Evolutionary conservation across 2,113 vertebrate species (phyloP), one percentile per base, ranked within the genome.

Genomic region (Theropithecus gelada): DNA sequence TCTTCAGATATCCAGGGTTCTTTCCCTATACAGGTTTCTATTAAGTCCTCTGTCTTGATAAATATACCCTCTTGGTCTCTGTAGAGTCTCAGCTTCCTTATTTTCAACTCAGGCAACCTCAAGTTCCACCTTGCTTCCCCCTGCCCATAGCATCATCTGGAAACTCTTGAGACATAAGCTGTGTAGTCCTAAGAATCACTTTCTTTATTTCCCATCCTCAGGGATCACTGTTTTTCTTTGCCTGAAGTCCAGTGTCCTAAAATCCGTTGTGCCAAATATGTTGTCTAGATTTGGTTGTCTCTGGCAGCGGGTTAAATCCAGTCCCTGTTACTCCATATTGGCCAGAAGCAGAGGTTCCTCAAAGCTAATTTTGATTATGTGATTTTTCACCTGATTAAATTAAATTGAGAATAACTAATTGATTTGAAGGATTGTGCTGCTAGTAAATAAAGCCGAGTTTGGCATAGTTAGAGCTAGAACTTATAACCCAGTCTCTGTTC

Each of bases 321-420:
- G 50, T 81, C 10, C 11, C 8, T 75, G 12, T 81, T 86, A 27
- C 17, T 82, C 8, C 23, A 45, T 82, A 8, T 92, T 95, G 14
- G 32, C 3, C 22, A 89, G 22, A 72, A 75, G 18, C 18, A 86
- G 23, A 96, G 57, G 22, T 73, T 8, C 45, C 45, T 94, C 17
- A 48, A 89, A 87, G 9, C 16, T 93, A 89, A 70, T 82, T 91
- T 96, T 87, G 25, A 91, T 79, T 50, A 35, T 86, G 20, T 93
- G 20, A 73, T 73, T 91, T 95, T 81, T 40, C 14, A 92, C 20
- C 7, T 91, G 23, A 91, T 92, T 97, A 84, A 75, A 82, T 93
- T 66, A 72, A 88, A 72, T 45, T 70, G 75, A 48, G 9, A 61
- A 61, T 86, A 66, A 3, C 70, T 90, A 78, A 80, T 23, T 80